Percentiles rank a stretch among this genome's conserved stretches.
Conservation (phyloP, 2,888 invertebrate genomes). For the Microplitis deprimator region DNA sequence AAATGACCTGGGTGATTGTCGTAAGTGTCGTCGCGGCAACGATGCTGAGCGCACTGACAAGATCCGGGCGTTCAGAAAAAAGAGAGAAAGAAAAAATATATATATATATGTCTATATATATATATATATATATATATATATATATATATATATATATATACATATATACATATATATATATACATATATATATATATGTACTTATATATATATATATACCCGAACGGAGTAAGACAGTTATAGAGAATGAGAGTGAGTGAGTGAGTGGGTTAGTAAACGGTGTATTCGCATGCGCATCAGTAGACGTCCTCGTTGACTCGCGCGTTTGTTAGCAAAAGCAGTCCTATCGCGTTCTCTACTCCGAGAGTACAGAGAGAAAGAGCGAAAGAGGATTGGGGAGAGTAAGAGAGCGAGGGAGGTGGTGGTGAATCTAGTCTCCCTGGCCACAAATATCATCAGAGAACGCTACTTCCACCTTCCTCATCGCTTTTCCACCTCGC, state of each 20-base stretch:
- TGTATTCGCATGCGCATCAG: constrained; percentile 34
- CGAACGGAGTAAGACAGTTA: constrained; percentile 2
- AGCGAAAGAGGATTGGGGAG: not conserved
- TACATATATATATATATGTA: not conserved
- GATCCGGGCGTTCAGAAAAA: constrained; percentile 61
- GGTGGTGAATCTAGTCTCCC: constrained; percentile 34
- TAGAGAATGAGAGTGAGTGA: constrained; percentile 22
- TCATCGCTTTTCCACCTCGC: constrained; percentile 12
- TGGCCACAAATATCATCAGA: constrained; percentile 43
- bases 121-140: not conserved
- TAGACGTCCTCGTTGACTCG: constrained; percentile 25
- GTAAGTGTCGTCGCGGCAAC: constrained; percentile 56
- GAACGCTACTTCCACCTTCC: constrained; percentile 30
- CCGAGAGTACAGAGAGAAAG: constrained; percentile 2
- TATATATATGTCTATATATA: not conserved
- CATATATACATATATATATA: not conserved
- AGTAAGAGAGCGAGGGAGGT: constrained; percentile 27
- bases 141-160: not conserved
- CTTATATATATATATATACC: not conserved
- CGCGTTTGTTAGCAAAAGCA: constrained; percentile 28
- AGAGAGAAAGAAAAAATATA: not conserved
- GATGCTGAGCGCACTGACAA: constrained; percentile 65
- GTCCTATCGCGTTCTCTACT: constrained; percentile 16
- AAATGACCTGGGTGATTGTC: constrained; percentile 15
- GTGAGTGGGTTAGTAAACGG: constrained; percentile 5